Evolutionary conservation across 2,888 invertebrate genomes (phyloP).

Genomic region (Watsonalla cultraria): DNA sequence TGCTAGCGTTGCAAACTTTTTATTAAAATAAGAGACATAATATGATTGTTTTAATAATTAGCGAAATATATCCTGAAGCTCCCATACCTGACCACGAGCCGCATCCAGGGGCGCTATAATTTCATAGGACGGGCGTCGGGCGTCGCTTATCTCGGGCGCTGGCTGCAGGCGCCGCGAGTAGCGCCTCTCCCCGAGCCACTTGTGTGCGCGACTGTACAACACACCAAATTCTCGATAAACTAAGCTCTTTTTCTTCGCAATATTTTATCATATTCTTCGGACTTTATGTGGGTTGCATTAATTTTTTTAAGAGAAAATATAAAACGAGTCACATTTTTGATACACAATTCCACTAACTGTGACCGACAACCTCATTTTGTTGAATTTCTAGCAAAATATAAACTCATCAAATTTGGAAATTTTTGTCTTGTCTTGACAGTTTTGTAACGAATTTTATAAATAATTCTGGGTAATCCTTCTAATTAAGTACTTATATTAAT

Average conservation of each 20-base stretch:
- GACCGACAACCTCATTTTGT: no score
- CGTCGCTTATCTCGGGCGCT: constrained; percentile 73
- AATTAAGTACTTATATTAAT: no score
- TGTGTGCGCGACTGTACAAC: constrained; percentile 41
- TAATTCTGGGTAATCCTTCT: no score
- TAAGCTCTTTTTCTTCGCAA: constrained; percentile 25
- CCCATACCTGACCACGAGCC: constrained; percentile 25
- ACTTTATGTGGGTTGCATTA: background rate
- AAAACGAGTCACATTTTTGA: no score
- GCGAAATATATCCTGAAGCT: constrained; percentile 3
- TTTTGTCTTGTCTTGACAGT: no score
- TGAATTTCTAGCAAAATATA: no score
- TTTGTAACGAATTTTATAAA: no score
- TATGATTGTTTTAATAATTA: background rate
- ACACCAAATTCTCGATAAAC: constrained; percentile 50
- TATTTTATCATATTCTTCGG: background rate
- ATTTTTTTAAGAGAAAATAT: no score
- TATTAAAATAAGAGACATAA: no score
- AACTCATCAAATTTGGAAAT: no score
- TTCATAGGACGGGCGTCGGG: constrained; percentile 74
- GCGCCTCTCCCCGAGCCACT: constrained; percentile 52
- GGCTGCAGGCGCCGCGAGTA: constrained; percentile 67
- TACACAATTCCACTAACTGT: no score
- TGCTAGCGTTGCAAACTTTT: no score
- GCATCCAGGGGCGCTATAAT: constrained; percentile 62